Conservation (phyloP, 2,113 vertebrate species). For the Cynocephalus volans region DNA sequence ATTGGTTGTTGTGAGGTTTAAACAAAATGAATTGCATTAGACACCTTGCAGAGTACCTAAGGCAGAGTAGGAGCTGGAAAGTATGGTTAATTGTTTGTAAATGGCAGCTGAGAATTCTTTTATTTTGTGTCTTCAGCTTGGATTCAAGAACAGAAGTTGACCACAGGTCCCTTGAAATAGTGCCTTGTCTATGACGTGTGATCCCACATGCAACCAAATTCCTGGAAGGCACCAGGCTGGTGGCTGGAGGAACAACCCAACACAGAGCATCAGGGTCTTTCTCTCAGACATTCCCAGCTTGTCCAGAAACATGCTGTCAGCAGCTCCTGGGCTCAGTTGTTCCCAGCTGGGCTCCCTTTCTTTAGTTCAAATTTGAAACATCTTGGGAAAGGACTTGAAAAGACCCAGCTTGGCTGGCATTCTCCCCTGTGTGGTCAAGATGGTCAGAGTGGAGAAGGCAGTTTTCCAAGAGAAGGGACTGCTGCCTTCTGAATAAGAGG, state of each 20-base stretch:
- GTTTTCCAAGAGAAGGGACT: neutral
- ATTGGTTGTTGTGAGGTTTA: neutral
- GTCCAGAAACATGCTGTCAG: neutral
- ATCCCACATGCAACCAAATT: neutral
- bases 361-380: neutral
- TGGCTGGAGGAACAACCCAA: neutral
- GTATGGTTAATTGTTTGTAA: neutral
- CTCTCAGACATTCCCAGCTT: neutral
- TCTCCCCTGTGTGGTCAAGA: neutral
- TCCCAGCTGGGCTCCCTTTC: neutral
- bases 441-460: neutral
- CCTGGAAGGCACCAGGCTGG: neutral
- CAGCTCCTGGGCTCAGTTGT: rapidly evolving
- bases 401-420: neutral
- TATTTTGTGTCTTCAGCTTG: neutral
- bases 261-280: neutral
- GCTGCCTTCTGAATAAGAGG: neutral
- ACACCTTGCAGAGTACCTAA: neutral
- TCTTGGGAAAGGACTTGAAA: neutral
- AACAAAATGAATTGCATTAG: neutral
- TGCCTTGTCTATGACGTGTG: neutral
- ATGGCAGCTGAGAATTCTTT: neutral
- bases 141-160: neutral
- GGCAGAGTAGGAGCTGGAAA: neutral
- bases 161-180: neutral